Percentiles rank a stretch among this genome's conserved stretches.
Conservation (phyloP, 1,140 invertebrate species). For the Adelges cooleyi region DNA sequence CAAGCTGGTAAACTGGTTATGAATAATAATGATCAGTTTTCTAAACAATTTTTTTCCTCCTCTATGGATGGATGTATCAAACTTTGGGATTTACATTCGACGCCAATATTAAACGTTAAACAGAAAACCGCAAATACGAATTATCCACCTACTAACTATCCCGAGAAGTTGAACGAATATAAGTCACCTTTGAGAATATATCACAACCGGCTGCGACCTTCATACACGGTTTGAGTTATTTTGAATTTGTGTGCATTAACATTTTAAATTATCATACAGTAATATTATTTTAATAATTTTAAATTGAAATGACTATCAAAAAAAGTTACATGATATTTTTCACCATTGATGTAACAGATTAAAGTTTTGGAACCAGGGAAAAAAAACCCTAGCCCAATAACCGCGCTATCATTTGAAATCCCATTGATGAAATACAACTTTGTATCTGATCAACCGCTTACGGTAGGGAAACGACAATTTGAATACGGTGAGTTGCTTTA, state of each 20-base stretch:
- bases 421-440: conserved; percentile 7
- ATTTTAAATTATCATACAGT: too few species aligned
- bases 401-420: conserved; percentile 11
- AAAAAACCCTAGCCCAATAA: neutral
- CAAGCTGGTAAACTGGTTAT: neutral
- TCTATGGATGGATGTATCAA: neutral
- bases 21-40: neutral
- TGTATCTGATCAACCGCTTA: neutral
- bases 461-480: conserved; percentile 5
- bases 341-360: too few species aligned
- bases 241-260: too few species aligned
- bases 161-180: neutral
- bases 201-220: neutral
- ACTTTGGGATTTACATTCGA: conserved; percentile 3
- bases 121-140: neutral
- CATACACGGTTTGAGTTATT: neutral
- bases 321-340: too few species aligned
- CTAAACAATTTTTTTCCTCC: conserved; percentile 16
- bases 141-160: neutral
- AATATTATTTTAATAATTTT: too few species aligned
- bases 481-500: conserved; percentile 5
- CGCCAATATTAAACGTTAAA: neutral
- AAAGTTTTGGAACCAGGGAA: neutral
- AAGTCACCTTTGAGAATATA: neutral
- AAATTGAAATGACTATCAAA: too few species aligned